Evolutionary conservation across 2,797 vertebrate species (phyloP).

Genomic region (Loriculus beryllinus): DNA sequence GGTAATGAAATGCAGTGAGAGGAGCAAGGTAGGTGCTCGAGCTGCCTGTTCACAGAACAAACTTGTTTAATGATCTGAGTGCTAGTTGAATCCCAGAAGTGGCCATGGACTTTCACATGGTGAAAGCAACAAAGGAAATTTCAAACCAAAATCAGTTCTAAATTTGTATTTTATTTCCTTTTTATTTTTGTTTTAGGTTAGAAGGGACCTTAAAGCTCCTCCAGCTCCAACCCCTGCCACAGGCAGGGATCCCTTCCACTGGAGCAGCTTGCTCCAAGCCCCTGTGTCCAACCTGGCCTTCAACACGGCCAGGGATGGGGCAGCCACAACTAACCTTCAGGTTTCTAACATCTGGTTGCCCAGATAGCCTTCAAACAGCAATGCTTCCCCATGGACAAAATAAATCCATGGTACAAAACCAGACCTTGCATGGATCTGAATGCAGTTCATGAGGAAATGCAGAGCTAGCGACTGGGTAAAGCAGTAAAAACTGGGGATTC

Average conservation of each 20-base stretch:
- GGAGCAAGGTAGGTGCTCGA: rapidly evolving
- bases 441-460: not conserved
- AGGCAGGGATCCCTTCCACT: not conserved
- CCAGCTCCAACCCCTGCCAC: not conserved
- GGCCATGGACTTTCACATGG: rapidly evolving
- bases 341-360: not conserved
- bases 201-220: not conserved
- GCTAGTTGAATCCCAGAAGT: not conserved
- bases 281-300: not conserved
- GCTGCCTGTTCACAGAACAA: not conserved
- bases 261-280: not conserved
- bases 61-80: not conserved
- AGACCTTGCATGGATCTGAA: not conserved
- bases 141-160: not conserved
- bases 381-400: not conserved
- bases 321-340: not conserved
- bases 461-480: not conserved
- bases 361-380: not conserved
- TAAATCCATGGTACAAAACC: not conserved
- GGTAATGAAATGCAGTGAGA: rapidly evolving
- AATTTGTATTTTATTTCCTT: not conserved
- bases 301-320: not conserved
- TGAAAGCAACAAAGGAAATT: not conserved
- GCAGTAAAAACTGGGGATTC: not conserved
- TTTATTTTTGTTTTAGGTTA: not conserved